phyloP scores from a whole-genome alignment of 2,888 invertebrate genomes.

The Disparrhopalites patrizii region DNA sequence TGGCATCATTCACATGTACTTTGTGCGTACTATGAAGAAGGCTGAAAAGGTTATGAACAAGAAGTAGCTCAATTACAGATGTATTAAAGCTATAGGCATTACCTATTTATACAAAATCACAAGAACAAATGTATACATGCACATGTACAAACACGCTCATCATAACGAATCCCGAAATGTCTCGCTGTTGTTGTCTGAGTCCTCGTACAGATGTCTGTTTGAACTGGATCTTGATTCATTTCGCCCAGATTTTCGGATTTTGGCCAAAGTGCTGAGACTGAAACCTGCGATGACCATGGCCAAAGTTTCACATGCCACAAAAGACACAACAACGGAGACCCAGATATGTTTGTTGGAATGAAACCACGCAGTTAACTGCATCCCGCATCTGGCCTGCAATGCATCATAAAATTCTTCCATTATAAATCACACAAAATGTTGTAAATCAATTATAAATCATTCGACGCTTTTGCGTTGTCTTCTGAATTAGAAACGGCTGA shows the following conservation, averaged over 20 bases:
- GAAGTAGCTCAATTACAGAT: too few relatives aligned
- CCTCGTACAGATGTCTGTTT: conserved; percentile 47
- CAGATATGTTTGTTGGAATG: conserved; percentile 50
- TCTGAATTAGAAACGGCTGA: background rate
- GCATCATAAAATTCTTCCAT: conserved; percentile 7
- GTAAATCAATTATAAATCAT: too few relatives aligned
- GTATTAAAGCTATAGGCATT: too few relatives aligned
- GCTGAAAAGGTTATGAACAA: background rate
- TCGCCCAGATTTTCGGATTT: conserved; percentile 39
- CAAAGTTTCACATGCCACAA: conserved; percentile 49
- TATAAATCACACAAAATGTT: too few relatives aligned
- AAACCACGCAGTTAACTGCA: conserved; percentile 50
- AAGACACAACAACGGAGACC: conserved; percentile 50
- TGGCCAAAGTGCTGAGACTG: conserved; percentile 47
- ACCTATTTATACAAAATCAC: background rate
- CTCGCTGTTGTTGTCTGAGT: conserved; percentile 47
- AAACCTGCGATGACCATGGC: conserved; percentile 48
- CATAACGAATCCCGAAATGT: conserved; percentile 45
- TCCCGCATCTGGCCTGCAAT: conserved; percentile 50
- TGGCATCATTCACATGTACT: too few relatives aligned
- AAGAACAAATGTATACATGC: background rate
- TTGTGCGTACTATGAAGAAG: background rate
- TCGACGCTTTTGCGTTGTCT: too few relatives aligned
- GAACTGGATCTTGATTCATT: conserved; percentile 47
- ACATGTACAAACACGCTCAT: background rate